Conservation (phyloP, 30 jellyfish, hydroid and myxozoan genomes). For the Catostylus mosaicus region DNA sequence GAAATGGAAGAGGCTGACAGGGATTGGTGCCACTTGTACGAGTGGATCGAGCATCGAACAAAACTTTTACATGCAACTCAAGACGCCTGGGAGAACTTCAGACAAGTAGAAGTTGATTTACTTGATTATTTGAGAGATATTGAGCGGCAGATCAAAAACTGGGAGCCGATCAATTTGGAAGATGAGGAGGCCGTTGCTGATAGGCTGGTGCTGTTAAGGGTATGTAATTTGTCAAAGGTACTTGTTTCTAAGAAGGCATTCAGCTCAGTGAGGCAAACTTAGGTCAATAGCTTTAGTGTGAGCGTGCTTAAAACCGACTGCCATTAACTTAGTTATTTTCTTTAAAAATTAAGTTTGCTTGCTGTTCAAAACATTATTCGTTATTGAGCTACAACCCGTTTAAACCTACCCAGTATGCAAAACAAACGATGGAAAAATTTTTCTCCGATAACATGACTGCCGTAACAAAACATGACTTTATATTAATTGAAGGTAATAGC, state of each 20-base stretch:
- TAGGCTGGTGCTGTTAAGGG: constrained; percentile 57
- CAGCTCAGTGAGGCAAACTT: no score
- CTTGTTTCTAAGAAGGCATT: no score
- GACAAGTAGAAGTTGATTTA: constrained; percentile 73
- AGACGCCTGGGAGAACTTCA: constrained; percentile 85
- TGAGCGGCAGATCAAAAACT: constrained; percentile 64
- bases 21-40: constrained; percentile 77
- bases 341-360: no score
- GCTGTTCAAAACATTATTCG: no score
- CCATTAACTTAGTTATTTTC: not conserved
- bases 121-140: constrained; percentile 82
- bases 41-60: constrained; percentile 80
- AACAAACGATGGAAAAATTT: no score
- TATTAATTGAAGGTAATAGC: no score
- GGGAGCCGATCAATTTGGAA: constrained; percentile 86
- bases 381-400: no score
- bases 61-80: constrained; percentile 64
- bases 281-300: no score
- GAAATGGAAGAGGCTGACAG: constrained; percentile 75
- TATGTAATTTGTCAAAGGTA: no score
- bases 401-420: no score
- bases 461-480: no score
- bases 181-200: constrained; percentile 86
- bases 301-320: not conserved
- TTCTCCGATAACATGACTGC: no score